Percentiles rank a stretch among this genome's conserved stretches.
Evolutionary conservation across 1,140 invertebrate species (phyloP).

Genomic region (Steinernema khuongi): DNA sequence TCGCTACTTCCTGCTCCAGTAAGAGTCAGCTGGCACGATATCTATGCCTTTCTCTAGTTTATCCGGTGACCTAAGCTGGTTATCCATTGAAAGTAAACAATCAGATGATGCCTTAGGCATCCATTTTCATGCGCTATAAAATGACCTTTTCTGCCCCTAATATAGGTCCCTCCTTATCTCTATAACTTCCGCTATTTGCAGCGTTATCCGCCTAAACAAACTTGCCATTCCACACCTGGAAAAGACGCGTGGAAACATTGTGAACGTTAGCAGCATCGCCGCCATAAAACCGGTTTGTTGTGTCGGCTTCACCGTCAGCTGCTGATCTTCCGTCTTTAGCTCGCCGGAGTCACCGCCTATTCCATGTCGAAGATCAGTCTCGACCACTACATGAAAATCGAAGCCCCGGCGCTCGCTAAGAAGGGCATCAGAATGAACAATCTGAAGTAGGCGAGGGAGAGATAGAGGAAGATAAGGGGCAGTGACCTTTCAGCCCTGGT

Average conservation of each 20-base stretch:
- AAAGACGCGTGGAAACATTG: constrained; percentile 75
- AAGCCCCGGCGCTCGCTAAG: background rate
- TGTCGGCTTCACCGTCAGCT: background rate
- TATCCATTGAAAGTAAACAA: too few relatives aligned
- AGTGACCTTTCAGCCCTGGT: background rate
- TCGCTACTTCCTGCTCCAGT: too few relatives aligned
- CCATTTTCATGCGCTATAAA: too few relatives aligned
- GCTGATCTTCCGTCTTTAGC: background rate
- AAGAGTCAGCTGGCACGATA: too few relatives aligned
- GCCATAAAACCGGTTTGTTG: constrained; percentile 63
- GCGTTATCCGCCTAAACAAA: constrained; percentile 74
- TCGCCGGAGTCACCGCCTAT: background rate
- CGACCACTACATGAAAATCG: background rate
- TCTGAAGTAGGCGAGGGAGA: background rate
- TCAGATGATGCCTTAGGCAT: too few relatives aligned
- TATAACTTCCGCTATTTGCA: too few relatives aligned
- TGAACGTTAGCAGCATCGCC: constrained; percentile 83
- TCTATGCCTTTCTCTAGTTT: too few relatives aligned
- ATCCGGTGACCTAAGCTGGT: too few relatives aligned
- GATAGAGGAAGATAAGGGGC: too few relatives aligned
- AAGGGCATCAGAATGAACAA: background rate
- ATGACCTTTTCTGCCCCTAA: too few relatives aligned
- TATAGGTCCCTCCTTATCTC: too few relatives aligned
- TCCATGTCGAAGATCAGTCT: background rate
- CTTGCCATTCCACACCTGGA: constrained; percentile 76